Percentiles rank a stretch among this genome's conserved stretches.
phyloP scores from a whole-genome alignment of 2,113 vertebrate species.

The Ciconia stormi region DNA sequence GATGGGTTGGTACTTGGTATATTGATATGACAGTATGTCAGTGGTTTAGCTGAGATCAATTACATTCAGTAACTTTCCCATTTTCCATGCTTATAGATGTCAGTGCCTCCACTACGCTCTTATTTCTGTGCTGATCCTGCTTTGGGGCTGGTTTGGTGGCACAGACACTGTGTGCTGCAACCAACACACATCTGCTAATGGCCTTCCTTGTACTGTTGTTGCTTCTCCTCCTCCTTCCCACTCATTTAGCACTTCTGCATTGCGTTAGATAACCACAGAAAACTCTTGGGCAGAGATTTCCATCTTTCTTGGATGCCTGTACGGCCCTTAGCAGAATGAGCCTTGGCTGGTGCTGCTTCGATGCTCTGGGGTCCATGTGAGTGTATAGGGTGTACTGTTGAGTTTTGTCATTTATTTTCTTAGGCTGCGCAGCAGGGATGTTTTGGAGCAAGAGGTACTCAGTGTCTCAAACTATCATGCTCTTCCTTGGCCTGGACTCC shows the following conservation, averaged over 20 bases:
- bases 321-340: background rate
- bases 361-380: background rate
- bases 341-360: background rate
- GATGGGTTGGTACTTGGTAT: background rate
- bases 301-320: background rate
- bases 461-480: background rate
- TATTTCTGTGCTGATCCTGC: background rate
- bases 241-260: background rate
- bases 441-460: background rate
- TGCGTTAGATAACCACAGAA: background rate
- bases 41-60: background rate
- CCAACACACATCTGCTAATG: fast-evolving
- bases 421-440: background rate
- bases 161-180: background rate
- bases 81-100: background rate
- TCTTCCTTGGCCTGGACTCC: background rate
- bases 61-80: background rate
- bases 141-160: background rate
- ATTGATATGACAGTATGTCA: background rate
- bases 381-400: background rate
- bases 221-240: background rate
- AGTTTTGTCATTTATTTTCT: background rate
- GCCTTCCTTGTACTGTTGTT: background rate
- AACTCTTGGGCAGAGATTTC: background rate
- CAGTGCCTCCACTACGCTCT: background rate